phyloP scores from a whole-genome alignment of 2,797 vertebrate species.

The Emydoidea blandingii region DNA sequence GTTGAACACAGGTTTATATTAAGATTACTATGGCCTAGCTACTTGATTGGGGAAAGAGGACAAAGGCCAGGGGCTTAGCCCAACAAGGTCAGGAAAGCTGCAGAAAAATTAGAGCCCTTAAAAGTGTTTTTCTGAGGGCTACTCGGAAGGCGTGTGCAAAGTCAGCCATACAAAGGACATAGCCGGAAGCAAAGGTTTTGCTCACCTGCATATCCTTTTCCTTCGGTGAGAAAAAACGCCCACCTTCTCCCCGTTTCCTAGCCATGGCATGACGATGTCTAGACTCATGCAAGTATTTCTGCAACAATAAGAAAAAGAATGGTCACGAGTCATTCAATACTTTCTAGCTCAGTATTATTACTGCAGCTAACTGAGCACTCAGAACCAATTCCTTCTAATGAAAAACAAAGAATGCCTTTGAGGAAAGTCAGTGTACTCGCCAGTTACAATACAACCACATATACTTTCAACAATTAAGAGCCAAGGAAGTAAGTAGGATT shows the following conservation, averaged over 20 bases:
- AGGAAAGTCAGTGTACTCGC: accelerated
- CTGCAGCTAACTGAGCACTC: not conserved
- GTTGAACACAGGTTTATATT: not conserved
- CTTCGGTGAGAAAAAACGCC: constrained; percentile 96
- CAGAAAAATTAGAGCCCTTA: not conserved
- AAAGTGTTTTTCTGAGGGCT: accelerated
- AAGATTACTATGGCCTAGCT: not conserved
- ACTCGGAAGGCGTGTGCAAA: not conserved
- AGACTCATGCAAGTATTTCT: constrained; percentile 99
- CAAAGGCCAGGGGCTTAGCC: not conserved
- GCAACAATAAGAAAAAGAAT: not conserved
- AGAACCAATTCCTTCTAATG: not conserved
- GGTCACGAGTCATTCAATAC: not conserved
- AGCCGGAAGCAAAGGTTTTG: not conserved
- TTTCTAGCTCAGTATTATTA: not conserved
- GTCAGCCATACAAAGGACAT: not conserved
- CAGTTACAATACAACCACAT: accelerated
- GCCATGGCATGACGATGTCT: constrained; percentile 98
- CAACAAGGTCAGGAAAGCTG: not conserved
- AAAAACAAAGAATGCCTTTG: not conserved
- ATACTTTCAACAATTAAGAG: not conserved
- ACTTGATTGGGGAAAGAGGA: not conserved
- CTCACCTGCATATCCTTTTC: constrained; percentile 90
- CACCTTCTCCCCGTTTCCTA: constrained; percentile 94
- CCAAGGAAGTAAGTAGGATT: not conserved